phyloP scores from a whole-genome alignment of 2,888 invertebrate genomes.

The Trypoxylon attenuatum region DNA sequence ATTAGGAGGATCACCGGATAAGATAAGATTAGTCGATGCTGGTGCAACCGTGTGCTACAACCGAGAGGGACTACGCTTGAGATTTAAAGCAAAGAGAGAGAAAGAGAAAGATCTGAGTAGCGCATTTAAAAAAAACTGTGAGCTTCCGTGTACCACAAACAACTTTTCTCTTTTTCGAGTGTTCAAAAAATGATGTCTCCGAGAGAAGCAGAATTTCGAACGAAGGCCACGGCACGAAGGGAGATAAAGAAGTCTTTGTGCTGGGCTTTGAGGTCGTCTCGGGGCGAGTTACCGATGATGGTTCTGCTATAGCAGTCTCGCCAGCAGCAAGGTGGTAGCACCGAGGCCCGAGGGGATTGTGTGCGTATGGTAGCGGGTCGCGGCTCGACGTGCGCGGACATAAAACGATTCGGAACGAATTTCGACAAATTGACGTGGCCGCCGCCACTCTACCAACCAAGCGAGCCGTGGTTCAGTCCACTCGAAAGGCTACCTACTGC shows the following conservation, averaged over 20 bases:
- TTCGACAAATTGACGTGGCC: slow-evolving; percentile 74
- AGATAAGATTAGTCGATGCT: slow-evolving; percentile 65
- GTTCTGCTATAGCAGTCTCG: too few species aligned
- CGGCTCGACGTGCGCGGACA: slow-evolving; percentile 66
- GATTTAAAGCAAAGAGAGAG: slow-evolving; percentile 29
- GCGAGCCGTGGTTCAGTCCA: slow-evolving; percentile 20
- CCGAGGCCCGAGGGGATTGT: slow-evolving; percentile 55
- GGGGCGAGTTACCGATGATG: slow-evolving; percentile 44
- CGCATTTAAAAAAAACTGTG: background rate
- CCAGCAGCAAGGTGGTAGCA: slow-evolving; percentile 41
- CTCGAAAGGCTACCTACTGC: background rate
- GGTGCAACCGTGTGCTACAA: slow-evolving; percentile 49
- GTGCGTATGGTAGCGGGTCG: slow-evolving; percentile 71
- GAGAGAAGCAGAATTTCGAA: too few species aligned
- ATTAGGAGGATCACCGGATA: slow-evolving; percentile 65
- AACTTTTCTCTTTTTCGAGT: too few species aligned
- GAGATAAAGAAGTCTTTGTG: slow-evolving; percentile 32
- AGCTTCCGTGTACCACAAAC: background rate
- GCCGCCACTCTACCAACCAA: slow-evolving; percentile 53
- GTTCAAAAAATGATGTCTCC: too few species aligned
- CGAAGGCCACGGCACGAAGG: background rate
- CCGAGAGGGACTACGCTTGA: slow-evolving; percentile 18
- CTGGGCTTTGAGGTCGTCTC: slow-evolving; percentile 29
- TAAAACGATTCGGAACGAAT: slow-evolving; percentile 75
- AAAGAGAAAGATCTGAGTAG: too few species aligned